phyloP scores from a whole-genome alignment of 2,888 invertebrate species.

The Tenthredo notha region DNA sequence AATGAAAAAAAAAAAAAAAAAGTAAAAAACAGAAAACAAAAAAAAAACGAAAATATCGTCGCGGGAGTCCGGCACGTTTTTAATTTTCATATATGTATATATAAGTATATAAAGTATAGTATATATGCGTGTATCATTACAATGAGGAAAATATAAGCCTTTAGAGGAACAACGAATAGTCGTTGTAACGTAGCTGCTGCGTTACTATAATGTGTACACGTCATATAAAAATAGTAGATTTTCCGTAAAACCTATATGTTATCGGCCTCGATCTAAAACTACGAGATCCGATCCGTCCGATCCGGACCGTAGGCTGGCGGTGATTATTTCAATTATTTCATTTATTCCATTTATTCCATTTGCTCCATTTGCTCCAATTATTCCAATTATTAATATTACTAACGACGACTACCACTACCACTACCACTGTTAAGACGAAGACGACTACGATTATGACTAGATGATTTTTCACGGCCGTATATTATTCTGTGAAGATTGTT shows the following conservation, averaged over 20 bases:
- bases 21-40: background rate
- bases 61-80: conserved; percentile 11
- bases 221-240: background rate
- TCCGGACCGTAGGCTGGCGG: conserved; percentile 11
- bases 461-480: conserved; percentile 33
- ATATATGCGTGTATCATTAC: background rate
- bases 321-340: conserved; percentile 48
- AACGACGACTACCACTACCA: conserved; percentile 14
- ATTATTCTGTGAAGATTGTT: background rate
- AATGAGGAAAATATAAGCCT: background rate
- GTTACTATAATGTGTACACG: background rate
- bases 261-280: conserved; percentile 11
- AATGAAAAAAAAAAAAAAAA: background rate
- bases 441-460: background rate
- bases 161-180: background rate
- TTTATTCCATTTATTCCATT: conserved; percentile 52
- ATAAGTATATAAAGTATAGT: background rate
- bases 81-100: background rate
- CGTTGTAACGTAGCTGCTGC: background rate
- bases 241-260: background rate
- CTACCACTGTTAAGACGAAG: background rate
- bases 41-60: background rate
- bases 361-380: conserved; percentile 52
- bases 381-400: conserved; percentile 53
- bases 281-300: conserved; percentile 13